These are phyloP conservation scores for Hoplodrina ambigua DNA, from an alignment of 2,888 invertebrate genomes.

Conservation along the genomic window DNA sequence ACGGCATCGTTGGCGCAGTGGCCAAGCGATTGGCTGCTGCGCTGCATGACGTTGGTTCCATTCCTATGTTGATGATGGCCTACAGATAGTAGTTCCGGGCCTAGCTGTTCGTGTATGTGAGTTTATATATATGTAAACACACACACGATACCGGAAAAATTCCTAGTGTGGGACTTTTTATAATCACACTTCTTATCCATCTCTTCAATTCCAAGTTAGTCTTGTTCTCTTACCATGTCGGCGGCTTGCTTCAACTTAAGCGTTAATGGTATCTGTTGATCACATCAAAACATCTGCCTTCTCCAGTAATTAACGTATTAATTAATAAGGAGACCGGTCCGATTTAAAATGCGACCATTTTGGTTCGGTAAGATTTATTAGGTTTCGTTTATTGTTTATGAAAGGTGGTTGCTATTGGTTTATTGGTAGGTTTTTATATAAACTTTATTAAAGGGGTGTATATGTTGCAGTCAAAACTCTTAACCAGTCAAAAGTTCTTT, in stretches of 20 bases:
- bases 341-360: constrained; percentile 41
- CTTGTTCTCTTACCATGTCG: constrained; percentile 26
- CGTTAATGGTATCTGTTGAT: constrained; percentile 65
- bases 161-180: no score
- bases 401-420: background rate
- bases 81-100: no score
- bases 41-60: no score
- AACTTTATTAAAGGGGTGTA: no score
- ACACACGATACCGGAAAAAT: no score
- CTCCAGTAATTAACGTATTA: constrained; percentile 66
- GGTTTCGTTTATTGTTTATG: background rate
- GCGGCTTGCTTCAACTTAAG: constrained; percentile 60
- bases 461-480: no score
- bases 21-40: no score
- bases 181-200: constrained; percentile 44
- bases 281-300: constrained; percentile 61
- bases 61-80: no score
- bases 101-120: no score
- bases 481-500: no score
- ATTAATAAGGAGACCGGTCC: constrained; percentile 67
- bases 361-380: constrained; percentile 29
- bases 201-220: constrained; percentile 22
- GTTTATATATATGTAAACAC: no score
- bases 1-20: no score
- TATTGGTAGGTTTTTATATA: background rate